Evolutionary conservation across 2,888 invertebrate species (phyloP), one percentile per base, ranked within the genome.

Genomic region (Meganola albula): DNA sequence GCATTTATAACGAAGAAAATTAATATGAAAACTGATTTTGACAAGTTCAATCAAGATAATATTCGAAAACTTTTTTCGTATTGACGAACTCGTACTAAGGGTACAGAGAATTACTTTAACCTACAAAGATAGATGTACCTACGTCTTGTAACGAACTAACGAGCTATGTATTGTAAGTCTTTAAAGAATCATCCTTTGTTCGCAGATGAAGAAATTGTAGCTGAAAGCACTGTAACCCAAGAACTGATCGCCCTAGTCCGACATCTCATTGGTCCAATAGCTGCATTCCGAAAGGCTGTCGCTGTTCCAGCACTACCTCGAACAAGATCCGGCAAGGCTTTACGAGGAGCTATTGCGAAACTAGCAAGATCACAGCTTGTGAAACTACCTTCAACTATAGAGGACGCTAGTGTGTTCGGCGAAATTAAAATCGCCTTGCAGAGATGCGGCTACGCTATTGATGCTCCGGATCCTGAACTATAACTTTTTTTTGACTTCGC

Each of bases 301-400:
- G 88, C 93, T 0, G 95, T 98, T 0, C 90, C 89, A 9, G 94
- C 90, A 0, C 74, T 98, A 23, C 98, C 98, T 0, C 90, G 95
- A 37, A 98, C 97, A 0, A 88, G 97, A 30, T 97, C 97, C 47
- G 80, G 89, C 36, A 61, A 89, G 37, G 78, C 75, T 0, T 84
- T 94, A 12, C 88, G 97, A 18, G 95, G 94, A 63, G 92, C 94
- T 1, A 92, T 98, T 47, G 89, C 95, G 0, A 93, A 95, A 60
- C 85, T 98, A 58, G 96, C 97, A 1, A 89, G 91, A 29, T 93
- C 94, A 18, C 93, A 95, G 66, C 79, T 88, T 12, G 91, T 95
- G 7, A 90, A 92, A 77, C 89, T 97, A 59, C 88, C 96, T 29
- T 91, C 93, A 2, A 96, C 96, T 5, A 94, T 97, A 44, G 97